Percentiles rank a stretch among this genome's conserved stretches.
These are phyloP conservation scores for Sylvicapra grimmia DNA, from an alignment of 2,113 vertebrate species.

Conservation along the genomic window DNA sequence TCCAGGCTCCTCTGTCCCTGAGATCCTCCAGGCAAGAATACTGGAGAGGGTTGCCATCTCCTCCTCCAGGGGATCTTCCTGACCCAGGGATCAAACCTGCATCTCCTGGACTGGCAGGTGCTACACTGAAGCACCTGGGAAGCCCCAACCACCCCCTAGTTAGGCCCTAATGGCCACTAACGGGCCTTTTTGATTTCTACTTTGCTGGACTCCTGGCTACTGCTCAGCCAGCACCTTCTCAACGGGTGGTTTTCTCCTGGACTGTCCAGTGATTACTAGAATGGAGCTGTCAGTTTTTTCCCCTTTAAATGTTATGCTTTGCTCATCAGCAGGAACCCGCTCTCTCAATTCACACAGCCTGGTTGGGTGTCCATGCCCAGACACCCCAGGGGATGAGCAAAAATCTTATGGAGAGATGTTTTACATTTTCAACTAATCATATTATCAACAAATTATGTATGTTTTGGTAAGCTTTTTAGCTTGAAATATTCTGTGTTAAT, in stretches of 20 bases:
- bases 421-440: not conserved
- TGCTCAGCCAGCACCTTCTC: not conserved
- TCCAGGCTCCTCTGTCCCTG: not conserved
- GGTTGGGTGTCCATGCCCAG: not conserved
- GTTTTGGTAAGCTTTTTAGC: not conserved
- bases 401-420: not conserved
- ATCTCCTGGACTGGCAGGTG: not conserved
- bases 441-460: not conserved
- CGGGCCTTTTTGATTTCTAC: not conserved
- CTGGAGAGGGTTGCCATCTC: not conserved
- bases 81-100: not conserved
- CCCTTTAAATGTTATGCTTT: not conserved
- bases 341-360: not conserved
- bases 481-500: not conserved
- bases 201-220: not conserved
- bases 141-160: not conserved
- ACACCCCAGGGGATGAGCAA: not conserved
- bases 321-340: not conserved
- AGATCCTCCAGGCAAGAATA: not conserved
- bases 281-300: not conserved
- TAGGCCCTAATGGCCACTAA: not conserved
- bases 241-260: not conserved
- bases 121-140: not conserved
- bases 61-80: not conserved
- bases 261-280: not conserved